Conservation (phyloP, 2,888 invertebrate genomes). For the Andrena hattorfiana region DNA sequence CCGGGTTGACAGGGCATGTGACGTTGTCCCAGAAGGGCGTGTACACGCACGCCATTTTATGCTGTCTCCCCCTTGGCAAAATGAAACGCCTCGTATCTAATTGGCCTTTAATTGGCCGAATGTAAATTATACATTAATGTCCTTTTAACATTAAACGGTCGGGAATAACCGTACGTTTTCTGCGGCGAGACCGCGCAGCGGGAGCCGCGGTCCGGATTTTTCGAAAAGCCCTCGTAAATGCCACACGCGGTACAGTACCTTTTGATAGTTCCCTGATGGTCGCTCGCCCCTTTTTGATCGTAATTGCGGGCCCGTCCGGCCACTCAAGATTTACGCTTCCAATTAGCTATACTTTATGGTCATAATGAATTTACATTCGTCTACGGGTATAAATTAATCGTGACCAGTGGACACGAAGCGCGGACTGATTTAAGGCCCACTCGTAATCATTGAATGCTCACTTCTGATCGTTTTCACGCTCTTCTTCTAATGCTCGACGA, state of each 20-base stretch:
- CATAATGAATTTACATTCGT: constrained; percentile 72
- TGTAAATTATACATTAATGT: constrained; percentile 73
- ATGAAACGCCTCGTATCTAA: constrained; percentile 67
- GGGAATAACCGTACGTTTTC: constrained; percentile 57
- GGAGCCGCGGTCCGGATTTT: constrained; percentile 54
- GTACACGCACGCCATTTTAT: constrained; percentile 50
- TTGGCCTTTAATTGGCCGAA: constrained; percentile 72
- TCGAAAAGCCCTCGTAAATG: constrained; percentile 69
- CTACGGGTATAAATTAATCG: constrained; percentile 66
- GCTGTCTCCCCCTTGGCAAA: constrained; percentile 36
- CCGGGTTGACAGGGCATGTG: constrained; percentile 6
- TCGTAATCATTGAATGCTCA: no score
- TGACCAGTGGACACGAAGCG: constrained; percentile 36
- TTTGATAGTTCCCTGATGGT: constrained; percentile 61
- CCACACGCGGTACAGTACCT: constrained; percentile 60
- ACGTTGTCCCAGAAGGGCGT: constrained; percentile 42
- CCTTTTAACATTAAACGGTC: constrained; percentile 63
- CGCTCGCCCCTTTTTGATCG: constrained; percentile 53
- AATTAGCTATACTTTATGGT: constrained; percentile 70
- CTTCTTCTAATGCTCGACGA: no score
- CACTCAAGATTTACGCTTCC: constrained; percentile 67
- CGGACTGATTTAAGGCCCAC: not conserved
- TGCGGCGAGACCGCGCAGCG: constrained; percentile 50
- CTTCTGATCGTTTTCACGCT: no score
- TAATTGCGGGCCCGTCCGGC: constrained; percentile 51